Conservation (phyloP, 2,113 vertebrate species). For the Campylomormyrus tamandua region DNA sequence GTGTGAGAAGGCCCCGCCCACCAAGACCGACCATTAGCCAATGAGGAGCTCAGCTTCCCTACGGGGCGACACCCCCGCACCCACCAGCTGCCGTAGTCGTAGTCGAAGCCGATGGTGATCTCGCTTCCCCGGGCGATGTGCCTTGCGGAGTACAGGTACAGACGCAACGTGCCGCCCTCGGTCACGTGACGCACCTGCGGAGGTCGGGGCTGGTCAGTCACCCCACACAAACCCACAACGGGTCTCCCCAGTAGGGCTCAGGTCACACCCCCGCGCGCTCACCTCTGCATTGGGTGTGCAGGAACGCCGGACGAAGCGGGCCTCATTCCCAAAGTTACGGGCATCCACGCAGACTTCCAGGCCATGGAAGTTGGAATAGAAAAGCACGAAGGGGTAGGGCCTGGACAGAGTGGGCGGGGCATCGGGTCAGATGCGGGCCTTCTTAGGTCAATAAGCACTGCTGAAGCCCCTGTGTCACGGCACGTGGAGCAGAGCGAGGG, state of each 20-base stretch:
- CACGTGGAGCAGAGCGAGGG: background rate
- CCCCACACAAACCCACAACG: background rate
- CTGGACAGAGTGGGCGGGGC: constrained; percentile 46
- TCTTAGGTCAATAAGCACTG: background rate
- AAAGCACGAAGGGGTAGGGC: constrained; percentile 97
- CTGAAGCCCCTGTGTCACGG: background rate
- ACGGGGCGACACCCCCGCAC: constrained; percentile 33
- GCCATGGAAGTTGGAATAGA: constrained; percentile 97
- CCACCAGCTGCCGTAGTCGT: constrained; percentile 96
- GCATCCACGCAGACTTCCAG: constrained; percentile 98
- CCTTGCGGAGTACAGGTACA: constrained; percentile 91
- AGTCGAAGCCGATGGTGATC: constrained; percentile 98
- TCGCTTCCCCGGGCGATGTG: constrained; percentile 85
- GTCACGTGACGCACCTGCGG: constrained; percentile 87
- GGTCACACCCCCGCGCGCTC: constrained; percentile 7
- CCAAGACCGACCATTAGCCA: background rate
- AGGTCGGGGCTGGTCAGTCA: background rate
- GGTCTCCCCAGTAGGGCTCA: background rate
- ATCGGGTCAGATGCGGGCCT: background rate
- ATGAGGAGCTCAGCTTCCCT: background rate
- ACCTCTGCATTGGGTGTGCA: constrained; percentile 93
- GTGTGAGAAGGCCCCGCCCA: background rate
- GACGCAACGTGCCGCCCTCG: constrained; percentile 91
- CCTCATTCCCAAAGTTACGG: constrained; percentile 93
- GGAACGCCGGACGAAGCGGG: constrained; percentile 91